phyloP scores from a whole-genome alignment of 2,113 vertebrate genomes.

The Bujurquina vittata region DNA sequence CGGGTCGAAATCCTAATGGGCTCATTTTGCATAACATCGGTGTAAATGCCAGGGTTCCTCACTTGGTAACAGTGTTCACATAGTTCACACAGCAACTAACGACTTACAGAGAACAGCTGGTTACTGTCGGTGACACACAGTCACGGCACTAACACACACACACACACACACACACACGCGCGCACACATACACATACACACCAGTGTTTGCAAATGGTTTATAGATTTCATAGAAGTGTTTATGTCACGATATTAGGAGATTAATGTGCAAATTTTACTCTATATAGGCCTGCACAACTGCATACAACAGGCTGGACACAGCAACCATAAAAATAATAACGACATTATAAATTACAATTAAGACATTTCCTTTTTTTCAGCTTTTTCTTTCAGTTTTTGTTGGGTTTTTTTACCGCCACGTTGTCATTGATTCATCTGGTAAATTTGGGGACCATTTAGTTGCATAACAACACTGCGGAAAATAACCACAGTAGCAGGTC shows the following conservation, averaged over 20 bases:
- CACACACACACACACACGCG: background rate
- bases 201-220: background rate
- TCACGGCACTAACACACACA: background rate
- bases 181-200: conserved; percentile 10
- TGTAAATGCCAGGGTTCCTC: conserved; percentile 51
- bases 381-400: no score
- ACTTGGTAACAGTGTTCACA: conserved; percentile 33
- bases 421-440: background rate
- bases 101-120: background rate
- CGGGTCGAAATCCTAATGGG: conserved; percentile 65
- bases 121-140: background rate
- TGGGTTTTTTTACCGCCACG: background rate
- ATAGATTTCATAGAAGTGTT: background rate
- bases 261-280: background rate
- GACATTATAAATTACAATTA: no score
- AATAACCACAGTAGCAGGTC: background rate
- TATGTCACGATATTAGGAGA: background rate
- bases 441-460: background rate
- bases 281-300: background rate
- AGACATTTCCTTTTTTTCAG: no score
- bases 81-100: conserved; percentile 17
- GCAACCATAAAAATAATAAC: background rate
- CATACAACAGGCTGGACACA: background rate
- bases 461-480: background rate
- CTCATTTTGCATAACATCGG: conserved; percentile 64